Base-by-base conservation (phyloP, 2,888 invertebrate species). In the Noctua janthe region DNA sequence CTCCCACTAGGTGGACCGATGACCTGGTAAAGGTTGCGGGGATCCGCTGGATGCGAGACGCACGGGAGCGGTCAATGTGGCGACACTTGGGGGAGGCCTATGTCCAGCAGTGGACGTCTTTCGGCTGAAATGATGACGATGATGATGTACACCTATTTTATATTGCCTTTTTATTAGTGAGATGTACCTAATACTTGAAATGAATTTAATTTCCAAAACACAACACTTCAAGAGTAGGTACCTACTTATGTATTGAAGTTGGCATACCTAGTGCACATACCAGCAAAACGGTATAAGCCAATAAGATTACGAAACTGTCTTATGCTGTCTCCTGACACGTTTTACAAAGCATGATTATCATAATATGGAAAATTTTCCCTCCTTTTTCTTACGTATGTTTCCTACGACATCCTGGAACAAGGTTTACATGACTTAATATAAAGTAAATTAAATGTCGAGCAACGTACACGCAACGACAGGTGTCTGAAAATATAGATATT, bases 391-490 rank as follows among this genome's bases (percentile, higher is more conserved):
- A 7, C 11, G 4, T 39, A 23, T 71, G 83, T 74, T 71, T 39
- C 66, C 11, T 54, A 43, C 43, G 29, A 74, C 59, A 29, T 59
- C 64, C 7, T n/a, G 7, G 76, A 71, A 76, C 84, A 75, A 49
- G 80, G 69, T 66, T 72, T 71, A 73, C 79, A 64, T 43, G 71
- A 76, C 76, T 74, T 86, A 86, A 82, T 87, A 80, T 81, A 74
- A 87, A 83, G 62, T 74, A 87, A 85, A 89, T 88, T 81, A 85
- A 89, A 88, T 79, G 77, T 89, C 83, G 70, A 70, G 59, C 49
- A 56, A 62, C 79, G 39, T 73, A 67, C 69, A 76, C 20, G 74
- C 69, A 64, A 67, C 74, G 89, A 85, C 87, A 87, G 87, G 83
- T 88, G 83, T 81, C 81, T 43, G 66, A 64, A 35, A 67, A 72